Evolutionary conservation across 35 echinoderm and acorn worm genomes (phyloP).

Genomic region (Ophioderma brevispina): DNA sequence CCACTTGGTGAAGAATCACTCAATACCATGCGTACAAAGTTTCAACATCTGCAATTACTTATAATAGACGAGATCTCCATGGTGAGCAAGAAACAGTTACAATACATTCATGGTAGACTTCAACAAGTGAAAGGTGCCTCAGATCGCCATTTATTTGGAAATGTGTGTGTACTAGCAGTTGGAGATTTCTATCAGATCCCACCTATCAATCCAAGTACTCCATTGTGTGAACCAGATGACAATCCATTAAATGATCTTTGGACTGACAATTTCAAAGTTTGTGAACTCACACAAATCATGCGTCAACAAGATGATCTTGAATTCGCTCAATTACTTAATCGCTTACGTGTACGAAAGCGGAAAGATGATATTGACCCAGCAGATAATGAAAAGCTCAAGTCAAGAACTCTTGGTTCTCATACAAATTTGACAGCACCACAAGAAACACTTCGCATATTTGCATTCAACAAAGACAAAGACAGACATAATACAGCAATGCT

Average conservation of each 20-base stretch:
- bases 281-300: too few relatives aligned
- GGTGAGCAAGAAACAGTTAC: conserved; percentile 37
- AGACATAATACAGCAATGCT: too few relatives aligned
- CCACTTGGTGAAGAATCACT: too few relatives aligned
- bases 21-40: too few relatives aligned
- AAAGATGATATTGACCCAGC: background rate
- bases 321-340: too few relatives aligned
- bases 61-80: conserved; percentile 81
- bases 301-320: too few relatives aligned
- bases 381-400: background rate
- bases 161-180: conserved; percentile 46
- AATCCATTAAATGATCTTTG: background rate
- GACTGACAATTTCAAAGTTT: conserved; percentile 33
- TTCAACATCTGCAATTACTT: too few relatives aligned
- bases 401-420: background rate
- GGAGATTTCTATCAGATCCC: too few relatives aligned
- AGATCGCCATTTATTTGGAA: conserved; percentile 35
- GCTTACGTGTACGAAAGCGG: background rate
- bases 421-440: background rate
- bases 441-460: conserved; percentile 2
- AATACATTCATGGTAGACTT: conserved; percentile 38
- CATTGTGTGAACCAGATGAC: background rate
- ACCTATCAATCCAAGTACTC: too few relatives aligned
- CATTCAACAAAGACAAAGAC: background rate
- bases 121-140: conserved; percentile 23